phyloP scores from a whole-genome alignment of 2,797 vertebrate genomes.

The Acestrorhynchus altus region DNA sequence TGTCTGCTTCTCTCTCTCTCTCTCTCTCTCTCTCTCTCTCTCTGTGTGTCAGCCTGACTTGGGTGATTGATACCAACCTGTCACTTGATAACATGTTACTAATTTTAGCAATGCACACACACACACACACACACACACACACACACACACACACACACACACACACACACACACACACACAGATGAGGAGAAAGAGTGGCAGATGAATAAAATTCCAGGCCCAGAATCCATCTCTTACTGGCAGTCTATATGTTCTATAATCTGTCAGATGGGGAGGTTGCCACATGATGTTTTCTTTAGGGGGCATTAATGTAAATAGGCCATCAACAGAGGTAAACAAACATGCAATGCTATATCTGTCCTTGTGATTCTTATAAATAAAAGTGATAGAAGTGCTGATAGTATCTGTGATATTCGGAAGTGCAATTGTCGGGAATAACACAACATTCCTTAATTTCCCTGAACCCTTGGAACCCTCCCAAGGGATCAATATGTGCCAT shows the following conservation, averaged over 20 bases:
- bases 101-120: slow-evolving; percentile 70
- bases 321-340: slow-evolving; percentile 20
- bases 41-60: slow-evolving; percentile 47
- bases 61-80: slow-evolving; percentile 72
- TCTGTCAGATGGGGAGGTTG: slow-evolving; percentile 56
- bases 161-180: slow-evolving; percentile 21
- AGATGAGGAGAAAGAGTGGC: slow-evolving; percentile 65
- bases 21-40: slow-evolving; percentile 27
- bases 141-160: slow-evolving; percentile 15
- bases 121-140: slow-evolving; percentile 23
- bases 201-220: slow-evolving; percentile 73
- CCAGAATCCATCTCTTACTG: slow-evolving; percentile 73
- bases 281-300: slow-evolving; percentile 50
- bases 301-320: slow-evolving; percentile 47
- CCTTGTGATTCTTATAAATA: too few species aligned
- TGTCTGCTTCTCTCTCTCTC: not conserved
- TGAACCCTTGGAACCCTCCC: too few species aligned
- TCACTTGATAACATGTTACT: slow-evolving; percentile 67
- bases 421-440: too few species aligned
- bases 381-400: too few species aligned
- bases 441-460: too few species aligned
- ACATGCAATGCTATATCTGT: too few species aligned
- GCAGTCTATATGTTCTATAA: slow-evolving; percentile 70
- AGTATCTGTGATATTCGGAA: too few species aligned
- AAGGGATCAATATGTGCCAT: too few species aligned